phyloP scores from a whole-genome alignment of 2,113 vertebrate genomes.

The Paraplagusia blochii region DNA sequence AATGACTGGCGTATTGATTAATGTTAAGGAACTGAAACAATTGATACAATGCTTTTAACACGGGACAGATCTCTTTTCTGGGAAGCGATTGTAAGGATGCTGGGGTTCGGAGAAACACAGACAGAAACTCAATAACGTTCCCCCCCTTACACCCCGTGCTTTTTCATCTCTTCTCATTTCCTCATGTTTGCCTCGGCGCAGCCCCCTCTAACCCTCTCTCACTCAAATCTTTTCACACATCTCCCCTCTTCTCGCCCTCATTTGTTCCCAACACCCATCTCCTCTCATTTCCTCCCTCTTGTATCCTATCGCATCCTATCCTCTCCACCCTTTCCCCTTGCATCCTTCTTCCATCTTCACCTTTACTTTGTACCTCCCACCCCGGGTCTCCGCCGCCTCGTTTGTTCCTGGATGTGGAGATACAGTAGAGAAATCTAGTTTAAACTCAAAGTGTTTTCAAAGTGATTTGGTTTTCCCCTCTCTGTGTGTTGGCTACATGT shows the following conservation, averaged over 20 bases:
- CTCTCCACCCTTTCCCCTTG: constrained; percentile 9
- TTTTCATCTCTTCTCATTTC: constrained; percentile 66
- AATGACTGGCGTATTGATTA: constrained; percentile 73
- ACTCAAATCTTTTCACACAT: constrained; percentile 34
- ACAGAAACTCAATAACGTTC: constrained; percentile 73
- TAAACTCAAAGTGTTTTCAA: no score
- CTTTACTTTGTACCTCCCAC: constrained; percentile 9
- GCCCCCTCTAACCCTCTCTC: constrained; percentile 18
- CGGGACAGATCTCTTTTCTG: constrained; percentile 56
- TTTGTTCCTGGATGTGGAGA: constrained; percentile 37
- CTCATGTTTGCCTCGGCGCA: constrained; percentile 52
- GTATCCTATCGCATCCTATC: constrained; percentile 43
- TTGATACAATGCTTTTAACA: constrained; percentile 70
- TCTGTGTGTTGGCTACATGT: not conserved
- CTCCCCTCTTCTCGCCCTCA: constrained; percentile 27
- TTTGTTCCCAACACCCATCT: constrained; percentile 51
- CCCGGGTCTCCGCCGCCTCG: constrained; percentile 8
- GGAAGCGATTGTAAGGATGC: constrained; percentile 42
- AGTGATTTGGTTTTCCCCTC: not conserved
- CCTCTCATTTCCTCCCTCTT: constrained; percentile 52
- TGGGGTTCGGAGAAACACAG: constrained; percentile 41
- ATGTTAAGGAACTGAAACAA: constrained; percentile 67
- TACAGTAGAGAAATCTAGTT: constrained; percentile 4
- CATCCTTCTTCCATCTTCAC: constrained; percentile 26
- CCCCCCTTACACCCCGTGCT: constrained; percentile 23